phyloP scores from a whole-genome alignment of 2,888 invertebrate species.

The Zelleria hepariella region DNA sequence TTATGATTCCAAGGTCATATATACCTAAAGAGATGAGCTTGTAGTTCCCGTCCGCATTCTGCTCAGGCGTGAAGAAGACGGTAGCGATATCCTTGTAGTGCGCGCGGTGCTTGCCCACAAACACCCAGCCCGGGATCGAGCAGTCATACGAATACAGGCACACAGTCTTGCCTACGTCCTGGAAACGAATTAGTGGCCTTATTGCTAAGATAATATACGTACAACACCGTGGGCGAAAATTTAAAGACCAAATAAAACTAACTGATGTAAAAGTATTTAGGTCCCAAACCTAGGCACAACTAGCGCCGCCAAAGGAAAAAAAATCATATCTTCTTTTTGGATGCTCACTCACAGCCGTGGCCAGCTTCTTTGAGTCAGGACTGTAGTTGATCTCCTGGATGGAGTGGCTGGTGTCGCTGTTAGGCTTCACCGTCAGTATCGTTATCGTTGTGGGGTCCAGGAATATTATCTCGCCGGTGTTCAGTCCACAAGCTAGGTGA shows the following conservation, averaged over 20 bases:
- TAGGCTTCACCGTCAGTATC: constrained; percentile 52
- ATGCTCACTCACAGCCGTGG: constrained; percentile 72
- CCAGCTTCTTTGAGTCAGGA: constrained; percentile 64
- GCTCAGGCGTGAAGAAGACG: constrained; percentile 66
- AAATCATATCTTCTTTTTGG: too few species aligned
- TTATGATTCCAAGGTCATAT: too few species aligned
- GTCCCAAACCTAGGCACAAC: too few species aligned
- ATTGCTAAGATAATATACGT: neutral
- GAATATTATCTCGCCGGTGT: constrained; percentile 72
- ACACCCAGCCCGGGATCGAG: constrained; percentile 51
- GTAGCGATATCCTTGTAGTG: constrained; percentile 73
- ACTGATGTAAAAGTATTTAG: too few species aligned
- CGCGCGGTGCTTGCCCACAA: constrained; percentile 73
- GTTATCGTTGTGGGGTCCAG: constrained; percentile 71
- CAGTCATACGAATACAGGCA: constrained; percentile 59
- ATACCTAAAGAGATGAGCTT: constrained; percentile 43
- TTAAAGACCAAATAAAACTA: too few species aligned
- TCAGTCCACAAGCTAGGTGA: constrained; percentile 72
- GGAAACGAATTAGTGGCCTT: constrained; percentile 11
- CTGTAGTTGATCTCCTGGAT: constrained; percentile 70
- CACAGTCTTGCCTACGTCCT: constrained; percentile 70
- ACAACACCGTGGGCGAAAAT: too few species aligned
- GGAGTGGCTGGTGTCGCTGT: constrained; percentile 48
- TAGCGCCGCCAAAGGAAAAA: too few species aligned
- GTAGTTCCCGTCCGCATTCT: constrained; percentile 35